Conservation (phyloP, 1,140 invertebrate genomes). For the Drosophila bipectinata region DNA sequence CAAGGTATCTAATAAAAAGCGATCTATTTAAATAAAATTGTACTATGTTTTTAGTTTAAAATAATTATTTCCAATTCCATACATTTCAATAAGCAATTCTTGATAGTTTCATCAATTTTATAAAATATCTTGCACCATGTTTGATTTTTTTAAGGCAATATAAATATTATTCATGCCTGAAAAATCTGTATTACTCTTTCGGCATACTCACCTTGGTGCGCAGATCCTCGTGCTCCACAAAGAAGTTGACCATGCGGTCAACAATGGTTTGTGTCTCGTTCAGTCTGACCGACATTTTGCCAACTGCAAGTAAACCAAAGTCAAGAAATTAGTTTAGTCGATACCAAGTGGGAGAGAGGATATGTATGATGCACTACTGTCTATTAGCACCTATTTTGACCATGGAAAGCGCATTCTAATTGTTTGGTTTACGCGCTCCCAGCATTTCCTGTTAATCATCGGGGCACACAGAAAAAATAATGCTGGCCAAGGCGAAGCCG, state of each 20-base stretch:
- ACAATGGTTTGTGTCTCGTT: constrained; percentile 80
- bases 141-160: no score
- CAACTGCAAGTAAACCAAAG: constrained; percentile 46
- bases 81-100: no score
- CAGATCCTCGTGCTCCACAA: constrained; percentile 82
- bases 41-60: no score
- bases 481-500: constrained; percentile 57
- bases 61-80: no score
- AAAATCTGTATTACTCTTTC: background rate
- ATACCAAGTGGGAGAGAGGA: background rate
- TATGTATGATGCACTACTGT: constrained; percentile 3
- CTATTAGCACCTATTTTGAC: constrained; percentile 54
- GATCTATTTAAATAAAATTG: no score
- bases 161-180: no score
- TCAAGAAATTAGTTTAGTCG: constrained; percentile 18
- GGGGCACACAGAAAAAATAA: constrained; percentile 38
- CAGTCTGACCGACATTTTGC: constrained; percentile 70
- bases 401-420: constrained; percentile 31
- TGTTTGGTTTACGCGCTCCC: constrained; percentile 47
- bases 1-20: no score
- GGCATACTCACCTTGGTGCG: constrained; percentile 67
- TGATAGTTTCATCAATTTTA: no score
- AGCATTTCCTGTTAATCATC: constrained; percentile 53
- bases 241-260: constrained; percentile 82
- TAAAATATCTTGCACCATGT: no score